phyloP scores from a whole-genome alignment of 2,113 vertebrate species.

The Sciurus niger region DNA sequence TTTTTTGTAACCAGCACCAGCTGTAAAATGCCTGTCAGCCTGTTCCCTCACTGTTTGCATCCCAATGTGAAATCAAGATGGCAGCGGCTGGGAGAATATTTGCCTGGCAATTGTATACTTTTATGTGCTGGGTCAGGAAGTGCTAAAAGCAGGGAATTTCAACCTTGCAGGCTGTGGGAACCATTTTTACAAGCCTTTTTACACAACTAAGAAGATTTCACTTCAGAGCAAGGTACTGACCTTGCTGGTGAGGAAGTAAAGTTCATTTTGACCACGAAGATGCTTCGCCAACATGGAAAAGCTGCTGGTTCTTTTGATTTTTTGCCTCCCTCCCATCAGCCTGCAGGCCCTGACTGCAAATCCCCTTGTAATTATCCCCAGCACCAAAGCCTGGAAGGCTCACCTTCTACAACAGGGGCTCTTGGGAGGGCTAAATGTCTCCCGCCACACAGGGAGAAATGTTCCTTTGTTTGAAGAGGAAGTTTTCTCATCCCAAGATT shows the following conservation, averaged over 20 bases:
- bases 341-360: constrained; percentile 73
- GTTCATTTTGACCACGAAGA: constrained; percentile 22
- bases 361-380: constrained; percentile 80
- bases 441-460: constrained; percentile 69
- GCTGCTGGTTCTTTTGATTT: constrained; percentile 48
- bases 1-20: not conserved
- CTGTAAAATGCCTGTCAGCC: constrained; percentile 34
- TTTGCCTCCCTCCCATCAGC: constrained; percentile 42
- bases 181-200: constrained; percentile 59
- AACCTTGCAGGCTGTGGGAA: constrained; percentile 42
- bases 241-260: not conserved
- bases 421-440: constrained; percentile 79
- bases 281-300: constrained; percentile 27
- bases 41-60: not conserved
- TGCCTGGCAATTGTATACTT: not conserved
- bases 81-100: not conserved
- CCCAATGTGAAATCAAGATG: constrained; percentile 36
- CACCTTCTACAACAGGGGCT: constrained; percentile 78
- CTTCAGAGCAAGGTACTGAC: not conserved
- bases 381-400: constrained; percentile 73
- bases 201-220: not conserved
- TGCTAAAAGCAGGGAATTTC: constrained; percentile 11
- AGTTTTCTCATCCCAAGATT: constrained; percentile 82
- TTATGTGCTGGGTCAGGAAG: not conserved
- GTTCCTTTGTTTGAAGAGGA: constrained; percentile 82